Evolutionary conservation across 2,113 vertebrate species (phyloP), one percentile per base, ranked within the genome.

Genomic region (Oxygymnocypris stewartii): DNA sequence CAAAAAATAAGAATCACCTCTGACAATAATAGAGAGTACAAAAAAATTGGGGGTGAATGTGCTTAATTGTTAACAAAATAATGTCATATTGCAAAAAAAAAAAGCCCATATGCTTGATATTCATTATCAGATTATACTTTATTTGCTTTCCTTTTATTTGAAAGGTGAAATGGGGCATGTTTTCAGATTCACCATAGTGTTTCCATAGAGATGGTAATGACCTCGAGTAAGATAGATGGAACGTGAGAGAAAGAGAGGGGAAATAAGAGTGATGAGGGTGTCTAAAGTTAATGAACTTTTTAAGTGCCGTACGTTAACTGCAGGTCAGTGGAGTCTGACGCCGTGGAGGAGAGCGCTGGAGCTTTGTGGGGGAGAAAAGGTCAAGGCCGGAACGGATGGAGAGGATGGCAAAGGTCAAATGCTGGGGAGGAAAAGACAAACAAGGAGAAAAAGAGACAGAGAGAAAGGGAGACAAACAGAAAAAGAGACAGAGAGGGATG

Each of bases 261-360:
- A 37, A 84, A 51, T 75, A 44, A 80, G 51, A 86, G 42, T 80
- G 18, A 86, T 86, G 63, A 81, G 76, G 44, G 77, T 81, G 31
- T 77, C 69, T 87, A 40, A 85, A 81, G 85, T 81, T 84, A 88
- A 76, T 84, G 44, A 84, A 88, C 85, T 84, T 77, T 81, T 84
- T 77, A 86, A 87, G 57, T 86, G 69, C 69, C 28, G 47, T 76
- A 76, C 79, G 28, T 84, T 77, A 85, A 80, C 73, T 80, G 59
- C 76, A 87, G 77, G 54, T 75, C 81, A 73, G 75, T 73, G 77
- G 80, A 59, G 67, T 84, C 80, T 71, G 51, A 37, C 31, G 28
- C 14, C 51, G 16, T 20, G 5, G 10, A n/a, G 67, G 82, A 57
- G 73, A 86, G n/a, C 69, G 54, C 51, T 31, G 63, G 42, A 83